Base-by-base conservation (phyloP, 2,888 invertebrate species). In the Mythimna loreyi region DNA sequence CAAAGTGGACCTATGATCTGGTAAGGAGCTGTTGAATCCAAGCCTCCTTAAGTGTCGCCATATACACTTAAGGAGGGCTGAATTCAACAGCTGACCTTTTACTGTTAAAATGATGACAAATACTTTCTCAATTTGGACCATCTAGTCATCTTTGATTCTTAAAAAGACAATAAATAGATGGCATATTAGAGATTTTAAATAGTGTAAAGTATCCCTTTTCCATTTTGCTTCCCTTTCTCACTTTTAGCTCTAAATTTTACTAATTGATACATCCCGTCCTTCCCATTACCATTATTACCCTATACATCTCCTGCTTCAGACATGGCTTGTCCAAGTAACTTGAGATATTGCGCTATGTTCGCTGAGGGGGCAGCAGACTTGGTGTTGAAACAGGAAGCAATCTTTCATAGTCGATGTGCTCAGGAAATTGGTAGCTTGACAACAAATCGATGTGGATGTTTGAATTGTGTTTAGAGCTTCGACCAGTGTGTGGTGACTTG, bases 381-480 rank as follows among this genome's bases (percentile, higher is more conserved):
- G 70, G 72, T 82, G 82, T 71, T 65, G 71, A 58, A 49, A 73
- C 72, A 78, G 86, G 85, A 86, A 86, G 75, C 81, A 78, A 86
- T 86, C 83, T 78, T 79, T 86, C 86, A 84, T 77, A 82, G 77
- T 71, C 69, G 77, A 80, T 83, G 73, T 72, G 72, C 58, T 72
- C 65, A 80, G 86, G 86, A 86, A 81, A 86, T 86, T 86, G 80
- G 78, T 72, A 68, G 70, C 75, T 60, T 80, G 85, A 85, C 83
- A 84, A 76, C 70, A 69, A 76, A 84, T 85, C 85, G 79, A 84
- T 60, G 36, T 36, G 36, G 50, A 61, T 76, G 81, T 82, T 80
- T 69, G 64, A 65, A 71, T 62, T 72, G 57, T 72, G 71, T 77
- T 78, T 58, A 75, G 53, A 49, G 36, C 28, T 68, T 33, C 25